Conservation (phyloP, 2,888 invertebrate species). For the Synergus laeviventris region DNA sequence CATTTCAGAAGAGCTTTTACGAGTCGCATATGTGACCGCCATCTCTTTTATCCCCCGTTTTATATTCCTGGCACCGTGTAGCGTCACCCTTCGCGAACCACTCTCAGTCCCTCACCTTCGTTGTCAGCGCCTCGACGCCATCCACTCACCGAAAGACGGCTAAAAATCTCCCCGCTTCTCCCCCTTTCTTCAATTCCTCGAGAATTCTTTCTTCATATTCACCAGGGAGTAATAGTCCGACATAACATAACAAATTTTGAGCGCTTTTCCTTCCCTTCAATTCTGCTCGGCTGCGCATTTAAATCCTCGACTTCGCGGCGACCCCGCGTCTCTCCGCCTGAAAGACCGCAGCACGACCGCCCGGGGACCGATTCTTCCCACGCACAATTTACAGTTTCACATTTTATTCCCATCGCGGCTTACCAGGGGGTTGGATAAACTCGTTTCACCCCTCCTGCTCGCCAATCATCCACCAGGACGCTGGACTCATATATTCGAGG, state of each 20-base stretch:
- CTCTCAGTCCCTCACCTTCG: conserved; percentile 47
- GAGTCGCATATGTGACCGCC: conserved; percentile 69
- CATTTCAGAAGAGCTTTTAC: conserved; percentile 68
- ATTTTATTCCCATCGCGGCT: conserved; percentile 74
- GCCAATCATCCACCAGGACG: conserved; percentile 59
- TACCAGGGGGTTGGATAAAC: conserved; percentile 66
- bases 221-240: conserved; percentile 73
- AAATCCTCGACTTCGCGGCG: conserved; percentile 68
- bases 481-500: conserved; percentile 1
- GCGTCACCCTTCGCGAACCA: conserved; percentile 51
- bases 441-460: conserved; percentile 62
- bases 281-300: conserved; percentile 71
- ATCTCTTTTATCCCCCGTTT: conserved; percentile 67
- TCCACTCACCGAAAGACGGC: conserved; percentile 22
- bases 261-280: conserved; percentile 46
- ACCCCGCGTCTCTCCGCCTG: conserved; percentile 54
- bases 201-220: conserved; percentile 72
- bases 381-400: conserved; percentile 76
- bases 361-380: conserved; percentile 75
- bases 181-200: conserved; percentile 51
- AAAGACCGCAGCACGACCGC: conserved; percentile 58
- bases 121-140: conserved; percentile 28
- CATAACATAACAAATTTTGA: conserved; percentile 73
- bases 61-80: conserved; percentile 69
- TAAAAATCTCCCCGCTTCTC: conserved; percentile 49